Evolutionary conservation across 2,113 vertebrate species (phyloP).

Genomic region (Recurvirostra avosetta): DNA sequence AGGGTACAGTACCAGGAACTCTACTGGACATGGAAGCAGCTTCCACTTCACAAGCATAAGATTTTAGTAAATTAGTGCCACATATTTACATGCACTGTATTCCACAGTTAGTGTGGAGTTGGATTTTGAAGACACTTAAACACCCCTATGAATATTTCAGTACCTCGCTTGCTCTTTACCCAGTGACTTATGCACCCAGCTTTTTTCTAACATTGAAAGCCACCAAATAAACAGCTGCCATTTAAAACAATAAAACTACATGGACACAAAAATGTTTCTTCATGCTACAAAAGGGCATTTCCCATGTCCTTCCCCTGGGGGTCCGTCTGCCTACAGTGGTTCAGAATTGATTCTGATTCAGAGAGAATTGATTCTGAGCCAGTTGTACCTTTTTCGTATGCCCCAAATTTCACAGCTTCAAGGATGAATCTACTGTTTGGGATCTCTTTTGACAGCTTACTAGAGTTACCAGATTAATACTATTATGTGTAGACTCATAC

Average conservation of each 20-base stretch:
- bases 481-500: background rate
- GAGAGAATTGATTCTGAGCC: background rate
- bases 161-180: background rate
- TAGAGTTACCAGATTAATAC: background rate
- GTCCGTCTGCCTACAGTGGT: background rate
- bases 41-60: background rate
- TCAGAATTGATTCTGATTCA: background rate
- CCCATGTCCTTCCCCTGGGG: background rate
- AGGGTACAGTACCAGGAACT: background rate
- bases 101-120: background rate
- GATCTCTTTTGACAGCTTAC: background rate
- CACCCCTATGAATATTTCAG: background rate
- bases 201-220: background rate
- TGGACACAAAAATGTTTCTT: background rate
- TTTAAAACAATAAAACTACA: background rate
- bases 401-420: background rate
- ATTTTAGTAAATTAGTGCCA: background rate
- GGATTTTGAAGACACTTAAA: background rate
- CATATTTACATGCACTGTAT: background rate
- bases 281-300: background rate
- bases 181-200: accelerated
- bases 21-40: background rate
- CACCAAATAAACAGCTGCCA: background rate
- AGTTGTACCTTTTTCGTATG: background rate
- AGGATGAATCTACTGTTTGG: background rate